Base-by-base conservation (phyloP, 2,113 vertebrate species). In the Nerophis ophidion region DNA sequence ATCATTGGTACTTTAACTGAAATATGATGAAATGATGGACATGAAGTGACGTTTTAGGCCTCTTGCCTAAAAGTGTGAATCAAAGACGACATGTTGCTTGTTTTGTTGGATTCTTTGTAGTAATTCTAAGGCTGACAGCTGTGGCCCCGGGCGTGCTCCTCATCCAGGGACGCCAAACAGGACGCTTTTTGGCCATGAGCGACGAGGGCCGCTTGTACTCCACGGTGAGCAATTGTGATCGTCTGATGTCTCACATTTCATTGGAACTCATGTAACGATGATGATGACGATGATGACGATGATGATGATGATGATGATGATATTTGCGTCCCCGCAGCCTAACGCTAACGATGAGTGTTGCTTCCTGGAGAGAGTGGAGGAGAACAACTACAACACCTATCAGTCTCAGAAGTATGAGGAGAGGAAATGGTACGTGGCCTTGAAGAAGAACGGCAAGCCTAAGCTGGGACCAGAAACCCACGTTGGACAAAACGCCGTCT, bases 301-400 rank as follows among this genome's bases (percentile, higher is more conserved):
- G 15, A 55, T 14, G 10, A 16, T 10, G 26, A 26, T n/a, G n/a
- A 16, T 40, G 3, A 1, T 19, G 13, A 33, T 16, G 14, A 36
- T 5, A 9, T 15, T 36, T 36, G 3, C 33, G 7, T 71, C 60
- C 74, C 65, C 68, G 40, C 80, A 96, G 95, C 80, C 88, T 70
- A 74, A 89, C 15, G 87, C 89, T 48, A 89, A 81, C 0, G 94
- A 97, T 50, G 94, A 98, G 65, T 94, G 93, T 36, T 81, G 93
- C 77, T 99, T 98, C 79, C 80, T 97, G 57, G 96, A 99, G 65
- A 91, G 82, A 63, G 40, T 97, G 5, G 94, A 96, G 49, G 94
- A 98, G 48, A 99, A 98, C 66, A 89, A 93, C 86, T 98, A 98
- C 86, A 98, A 95, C 83, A 98, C 95, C 0, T 98, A 98, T 36